These are phyloP conservation scores for Donacobius atricapilla DNA, from an alignment of 2,113 vertebrate species.

Conservation along the genomic window DNA sequence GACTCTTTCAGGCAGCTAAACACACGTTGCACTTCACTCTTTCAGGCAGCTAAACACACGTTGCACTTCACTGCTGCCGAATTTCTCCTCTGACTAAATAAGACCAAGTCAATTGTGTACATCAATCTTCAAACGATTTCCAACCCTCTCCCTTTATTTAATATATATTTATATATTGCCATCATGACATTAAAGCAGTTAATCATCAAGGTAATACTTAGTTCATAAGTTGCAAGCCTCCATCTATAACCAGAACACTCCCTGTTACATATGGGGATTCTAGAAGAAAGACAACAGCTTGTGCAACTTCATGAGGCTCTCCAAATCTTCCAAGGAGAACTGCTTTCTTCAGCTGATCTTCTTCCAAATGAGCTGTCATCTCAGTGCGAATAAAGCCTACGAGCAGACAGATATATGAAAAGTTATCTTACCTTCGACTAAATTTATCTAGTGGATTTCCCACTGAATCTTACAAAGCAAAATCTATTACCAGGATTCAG, in stretches of 20 bases:
- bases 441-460: background rate
- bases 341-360: constrained; percentile 69
- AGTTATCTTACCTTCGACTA: background rate
- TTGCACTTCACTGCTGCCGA: background rate
- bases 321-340: constrained; percentile 88
- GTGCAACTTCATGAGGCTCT: constrained; percentile 82
- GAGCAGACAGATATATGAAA: constrained; percentile 10
- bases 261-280: constrained; percentile 87
- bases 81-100: background rate
- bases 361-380: constrained; percentile 85
- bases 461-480: background rate
- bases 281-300: constrained; percentile 86
- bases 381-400: constrained; percentile 89
- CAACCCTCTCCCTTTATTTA: background rate
- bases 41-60: background rate
- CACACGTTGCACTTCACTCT: fast-evolving
- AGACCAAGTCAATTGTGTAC: background rate
- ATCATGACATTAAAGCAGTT: background rate
- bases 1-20: background rate
- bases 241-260: constrained; percentile 86
- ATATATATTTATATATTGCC: background rate
- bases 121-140: background rate
- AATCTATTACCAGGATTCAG: background rate
- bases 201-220: constrained; percentile 30
- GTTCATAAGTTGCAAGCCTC: constrained; percentile 84